Conservation (phyloP, 2,113 vertebrate species). For the Saguinus midas region DNA sequence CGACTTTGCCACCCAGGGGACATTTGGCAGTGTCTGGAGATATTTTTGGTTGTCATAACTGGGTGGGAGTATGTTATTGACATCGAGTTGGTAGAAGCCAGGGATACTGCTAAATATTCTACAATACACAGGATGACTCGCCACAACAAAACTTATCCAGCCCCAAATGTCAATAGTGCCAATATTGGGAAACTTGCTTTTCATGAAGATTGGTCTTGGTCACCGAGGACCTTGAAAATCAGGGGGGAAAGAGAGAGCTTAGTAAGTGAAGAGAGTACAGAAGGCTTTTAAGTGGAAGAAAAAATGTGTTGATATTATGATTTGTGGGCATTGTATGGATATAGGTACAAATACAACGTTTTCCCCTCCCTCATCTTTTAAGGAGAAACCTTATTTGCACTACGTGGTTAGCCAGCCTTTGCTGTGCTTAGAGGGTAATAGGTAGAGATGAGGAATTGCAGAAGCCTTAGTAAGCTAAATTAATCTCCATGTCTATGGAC, state of each 20-base stretch:
- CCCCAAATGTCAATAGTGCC: neutral
- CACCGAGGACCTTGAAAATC: neutral
- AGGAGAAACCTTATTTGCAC: neutral
- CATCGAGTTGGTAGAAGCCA: neutral
- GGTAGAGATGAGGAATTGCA: neutral
- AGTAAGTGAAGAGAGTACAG: neutral
- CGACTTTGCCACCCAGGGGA: neutral
- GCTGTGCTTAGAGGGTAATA: neutral
- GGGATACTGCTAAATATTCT: neutral
- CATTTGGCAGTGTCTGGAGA: neutral
- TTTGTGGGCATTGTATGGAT: neutral
- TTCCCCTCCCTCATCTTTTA: neutral
- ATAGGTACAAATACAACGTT: neutral
- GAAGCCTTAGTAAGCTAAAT: neutral
- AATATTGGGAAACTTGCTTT: neutral
- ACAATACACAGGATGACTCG: neutral
- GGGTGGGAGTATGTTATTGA: neutral
- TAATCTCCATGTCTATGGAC: neutral
- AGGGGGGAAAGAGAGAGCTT: neutral
- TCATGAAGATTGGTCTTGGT: neutral
- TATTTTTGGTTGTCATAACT: neutral
- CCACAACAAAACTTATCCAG: neutral
- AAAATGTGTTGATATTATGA: neutral
- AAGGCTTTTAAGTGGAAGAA: neutral
- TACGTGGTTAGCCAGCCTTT: neutral